These are phyloP conservation scores for Andrena fulva DNA, from an alignment of 2,888 invertebrate genomes.

Conservation along the genomic window DNA sequence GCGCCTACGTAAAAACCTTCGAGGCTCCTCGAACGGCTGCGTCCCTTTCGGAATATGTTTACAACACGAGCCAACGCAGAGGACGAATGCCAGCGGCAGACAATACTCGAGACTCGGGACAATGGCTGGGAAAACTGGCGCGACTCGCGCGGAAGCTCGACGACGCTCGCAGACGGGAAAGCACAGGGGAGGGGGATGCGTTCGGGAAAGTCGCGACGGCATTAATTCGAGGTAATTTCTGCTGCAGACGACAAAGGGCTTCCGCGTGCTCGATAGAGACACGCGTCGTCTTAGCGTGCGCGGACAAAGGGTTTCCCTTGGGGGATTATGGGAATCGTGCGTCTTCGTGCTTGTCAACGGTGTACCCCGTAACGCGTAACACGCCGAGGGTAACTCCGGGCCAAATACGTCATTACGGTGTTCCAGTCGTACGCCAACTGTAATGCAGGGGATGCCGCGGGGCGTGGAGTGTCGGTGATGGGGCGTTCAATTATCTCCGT, in stretches of 20 bases:
- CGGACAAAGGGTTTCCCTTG: constrained; percentile 55
- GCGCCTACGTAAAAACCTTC: too few relatives aligned
- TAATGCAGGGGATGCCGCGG: not conserved
- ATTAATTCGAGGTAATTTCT: constrained; percentile 69
- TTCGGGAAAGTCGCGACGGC: constrained; percentile 37
- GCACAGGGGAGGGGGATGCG: not conserved
- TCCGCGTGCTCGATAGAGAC: constrained; percentile 52
- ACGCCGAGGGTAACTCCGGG: constrained; percentile 20
- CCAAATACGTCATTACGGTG: constrained; percentile 31
- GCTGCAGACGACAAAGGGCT: constrained; percentile 63
- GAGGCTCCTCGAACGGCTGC: not conserved
- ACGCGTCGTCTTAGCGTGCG: constrained; percentile 37
- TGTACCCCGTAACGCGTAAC: not conserved
- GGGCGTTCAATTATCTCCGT: constrained; percentile 5
- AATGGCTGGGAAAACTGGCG: constrained; percentile 49
- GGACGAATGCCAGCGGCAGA: constrained; percentile 27
- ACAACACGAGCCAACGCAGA: not conserved
- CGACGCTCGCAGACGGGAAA: constrained; percentile 5
- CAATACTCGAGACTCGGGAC: constrained; percentile 23
- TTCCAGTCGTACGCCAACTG: not conserved
- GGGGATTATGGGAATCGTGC: constrained; percentile 49
- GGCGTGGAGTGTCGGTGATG: not conserved
- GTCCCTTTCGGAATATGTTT: not conserved
- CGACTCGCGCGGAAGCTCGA: constrained; percentile 19
- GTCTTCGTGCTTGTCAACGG: constrained; percentile 43